phyloP scores from a whole-genome alignment of 2,888 invertebrate genomes.

The Drosophila birchii region DNA sequence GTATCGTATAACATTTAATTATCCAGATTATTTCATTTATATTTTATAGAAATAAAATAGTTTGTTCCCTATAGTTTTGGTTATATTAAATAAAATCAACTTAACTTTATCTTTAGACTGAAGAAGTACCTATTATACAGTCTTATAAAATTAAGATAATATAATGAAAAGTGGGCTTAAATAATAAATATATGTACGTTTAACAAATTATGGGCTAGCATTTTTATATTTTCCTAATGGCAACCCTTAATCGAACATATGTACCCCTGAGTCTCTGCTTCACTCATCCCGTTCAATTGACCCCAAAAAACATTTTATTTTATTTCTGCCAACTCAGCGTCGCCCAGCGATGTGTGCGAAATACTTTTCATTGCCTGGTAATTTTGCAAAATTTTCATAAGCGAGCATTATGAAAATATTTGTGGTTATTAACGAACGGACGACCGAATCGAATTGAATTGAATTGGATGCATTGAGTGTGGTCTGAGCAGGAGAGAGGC shows the following conservation, averaged over 20 bases:
- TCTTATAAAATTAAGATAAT: background rate
- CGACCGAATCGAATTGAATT: slow-evolving; percentile 25
- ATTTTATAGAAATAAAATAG: background rate
- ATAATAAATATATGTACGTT: background rate
- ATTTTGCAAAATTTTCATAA: slow-evolving; percentile 59
- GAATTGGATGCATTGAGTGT: slow-evolving; percentile 33
- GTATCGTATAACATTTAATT: slow-evolving; percentile 24
- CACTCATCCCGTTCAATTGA: slow-evolving; percentile 6
- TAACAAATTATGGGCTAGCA: accelerated
- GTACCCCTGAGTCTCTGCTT: background rate
- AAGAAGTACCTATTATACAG: background rate
- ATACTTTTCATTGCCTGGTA: slow-evolving; percentile 26
- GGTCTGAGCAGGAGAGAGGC: slow-evolving; percentile 1
- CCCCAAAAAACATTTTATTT: slow-evolving; percentile 26
- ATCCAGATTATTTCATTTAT: slow-evolving; percentile 11
- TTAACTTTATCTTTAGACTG: background rate
- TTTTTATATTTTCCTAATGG: background rate
- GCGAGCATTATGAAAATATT: slow-evolving; percentile 48
- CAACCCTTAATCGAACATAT: background rate
- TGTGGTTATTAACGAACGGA: slow-evolving; percentile 47
- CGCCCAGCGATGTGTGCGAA: slow-evolving; percentile 40
- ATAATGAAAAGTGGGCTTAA: background rate
- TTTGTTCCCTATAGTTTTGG: background rate
- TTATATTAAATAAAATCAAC: background rate
- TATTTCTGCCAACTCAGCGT: slow-evolving; percentile 37